phyloP scores from a whole-genome alignment of 2,888 invertebrate species.

The Liopterus haemorrhoidalis region DNA sequence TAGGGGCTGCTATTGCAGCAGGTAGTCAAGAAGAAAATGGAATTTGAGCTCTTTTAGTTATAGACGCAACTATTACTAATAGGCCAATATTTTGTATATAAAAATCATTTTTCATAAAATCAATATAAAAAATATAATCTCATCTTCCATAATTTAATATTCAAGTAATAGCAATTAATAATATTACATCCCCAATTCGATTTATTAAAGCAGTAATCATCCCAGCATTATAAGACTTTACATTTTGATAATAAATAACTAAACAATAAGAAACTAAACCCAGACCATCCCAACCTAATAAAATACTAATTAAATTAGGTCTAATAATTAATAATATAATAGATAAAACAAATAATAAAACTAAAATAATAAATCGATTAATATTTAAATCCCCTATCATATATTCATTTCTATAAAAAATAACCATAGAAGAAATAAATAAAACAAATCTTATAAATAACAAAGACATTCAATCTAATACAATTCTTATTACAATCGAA shows the following conservation, averaged over 20 bases:
- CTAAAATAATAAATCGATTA: too few species aligned
- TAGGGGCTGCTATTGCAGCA: slow-evolving; percentile 70
- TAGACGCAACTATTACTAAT: slow-evolving; percentile 52
- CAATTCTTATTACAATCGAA: slow-evolving; percentile 50
- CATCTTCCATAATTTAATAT: slow-evolving; percentile 61
- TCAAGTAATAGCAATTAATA: slow-evolving; percentile 57
- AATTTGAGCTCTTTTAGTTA: slow-evolving; percentile 76
- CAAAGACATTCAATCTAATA: slow-evolving; percentile 63
- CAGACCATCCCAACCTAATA: slow-evolving; percentile 68
- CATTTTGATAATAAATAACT: slow-evolving; percentile 66
- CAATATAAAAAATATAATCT: slow-evolving; percentile 40
- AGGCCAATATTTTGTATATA: slow-evolving; percentile 45
- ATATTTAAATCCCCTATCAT: slow-evolving; percentile 53
- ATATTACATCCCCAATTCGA: slow-evolving; percentile 66
- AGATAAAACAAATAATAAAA: too few species aligned
- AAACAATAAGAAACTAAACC: slow-evolving; percentile 68
- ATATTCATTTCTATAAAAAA: slow-evolving; percentile 60
- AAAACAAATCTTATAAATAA: too few species aligned
- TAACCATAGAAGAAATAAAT: too few species aligned
- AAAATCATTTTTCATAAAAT: slow-evolving; percentile 48
- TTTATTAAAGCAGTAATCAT: slow-evolving; percentile 67
- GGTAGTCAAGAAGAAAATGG: slow-evolving; percentile 74
- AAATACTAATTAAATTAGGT: slow-evolving; percentile 65
- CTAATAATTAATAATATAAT: too few species aligned
- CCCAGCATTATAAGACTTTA: slow-evolving; percentile 62